phyloP scores from a whole-genome alignment of 2,113 vertebrate genomes.

The Megaceryle torquata region DNA sequence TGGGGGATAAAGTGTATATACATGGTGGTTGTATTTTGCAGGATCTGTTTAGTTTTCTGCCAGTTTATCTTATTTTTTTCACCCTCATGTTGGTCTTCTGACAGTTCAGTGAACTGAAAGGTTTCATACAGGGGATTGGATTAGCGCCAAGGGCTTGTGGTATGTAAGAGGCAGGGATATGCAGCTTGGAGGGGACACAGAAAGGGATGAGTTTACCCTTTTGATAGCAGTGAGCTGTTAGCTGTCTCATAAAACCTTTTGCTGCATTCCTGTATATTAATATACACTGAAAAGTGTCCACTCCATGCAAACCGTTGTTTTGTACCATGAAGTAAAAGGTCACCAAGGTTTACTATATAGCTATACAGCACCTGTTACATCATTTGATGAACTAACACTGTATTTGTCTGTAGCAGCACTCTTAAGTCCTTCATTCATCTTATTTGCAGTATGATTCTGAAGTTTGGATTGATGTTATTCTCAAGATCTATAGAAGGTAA shows the following conservation, averaged over 20 bases:
- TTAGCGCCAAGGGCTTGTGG: not conserved
- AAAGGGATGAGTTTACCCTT: not conserved
- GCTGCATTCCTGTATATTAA: not conserved
- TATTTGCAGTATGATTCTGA: not conserved
- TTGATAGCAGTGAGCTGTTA: not conserved
- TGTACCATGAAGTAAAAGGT: not conserved
- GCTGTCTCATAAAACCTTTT: not conserved
- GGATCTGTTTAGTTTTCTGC: not conserved
- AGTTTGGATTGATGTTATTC: not conserved
- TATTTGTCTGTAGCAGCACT: not conserved
- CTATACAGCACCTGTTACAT: not conserved
- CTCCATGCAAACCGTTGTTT: not conserved
- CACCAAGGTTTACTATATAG: not conserved
- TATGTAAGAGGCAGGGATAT: not conserved
- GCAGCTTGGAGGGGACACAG: not conserved
- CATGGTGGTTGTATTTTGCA: not conserved
- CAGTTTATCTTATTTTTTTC: not conserved
- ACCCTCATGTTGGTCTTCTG: not conserved
- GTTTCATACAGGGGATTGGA: not conserved
- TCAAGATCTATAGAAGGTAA: not conserved
- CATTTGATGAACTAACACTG: not conserved
- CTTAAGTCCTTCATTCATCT: not conserved
- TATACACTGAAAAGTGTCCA: not conserved
- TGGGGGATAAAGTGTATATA: not conserved
- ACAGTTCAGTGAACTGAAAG: not conserved